phyloP scores from a whole-genome alignment of 2,113 vertebrate genomes.

The Spilogale gracilis region DNA sequence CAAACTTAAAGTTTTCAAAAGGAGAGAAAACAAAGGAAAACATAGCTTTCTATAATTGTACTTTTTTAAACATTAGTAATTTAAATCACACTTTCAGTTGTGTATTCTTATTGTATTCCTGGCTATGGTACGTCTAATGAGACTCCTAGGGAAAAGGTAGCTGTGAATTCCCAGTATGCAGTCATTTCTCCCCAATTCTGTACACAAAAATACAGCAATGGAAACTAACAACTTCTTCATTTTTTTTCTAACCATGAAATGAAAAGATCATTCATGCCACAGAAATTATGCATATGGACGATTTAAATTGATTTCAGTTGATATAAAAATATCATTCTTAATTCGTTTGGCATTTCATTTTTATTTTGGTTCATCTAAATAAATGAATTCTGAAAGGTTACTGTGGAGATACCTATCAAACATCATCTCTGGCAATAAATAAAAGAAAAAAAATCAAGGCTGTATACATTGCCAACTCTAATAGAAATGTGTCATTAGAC shows the following conservation, averaged over 20 bases:
- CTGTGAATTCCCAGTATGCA: background rate
- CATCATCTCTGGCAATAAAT: constrained; percentile 84
- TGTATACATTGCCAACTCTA: constrained; percentile 79
- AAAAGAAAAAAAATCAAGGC: constrained; percentile 75
- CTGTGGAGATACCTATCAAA: constrained; percentile 83
- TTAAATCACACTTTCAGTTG: constrained; percentile 26
- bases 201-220: constrained; percentile 29
- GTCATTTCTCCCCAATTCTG: background rate
- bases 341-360: constrained; percentile 87
- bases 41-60: background rate
- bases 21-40: background rate
- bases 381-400: constrained; percentile 89
- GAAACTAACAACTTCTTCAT: constrained; percentile 70
- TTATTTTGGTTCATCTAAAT: constrained; percentile 87
- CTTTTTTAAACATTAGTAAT: constrained; percentile 40
- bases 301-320: constrained; percentile 85
- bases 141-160: background rate
- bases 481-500: constrained; percentile 87
- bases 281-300: constrained; percentile 76
- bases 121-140: background rate
- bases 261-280: constrained; percentile 84
- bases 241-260: constrained; percentile 80
- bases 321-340: constrained; percentile 88
- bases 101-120: background rate
- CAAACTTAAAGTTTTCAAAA: background rate